phyloP scores from a whole-genome alignment of 2,113 vertebrate genomes.

The Pseudorasbora parva region DNA sequence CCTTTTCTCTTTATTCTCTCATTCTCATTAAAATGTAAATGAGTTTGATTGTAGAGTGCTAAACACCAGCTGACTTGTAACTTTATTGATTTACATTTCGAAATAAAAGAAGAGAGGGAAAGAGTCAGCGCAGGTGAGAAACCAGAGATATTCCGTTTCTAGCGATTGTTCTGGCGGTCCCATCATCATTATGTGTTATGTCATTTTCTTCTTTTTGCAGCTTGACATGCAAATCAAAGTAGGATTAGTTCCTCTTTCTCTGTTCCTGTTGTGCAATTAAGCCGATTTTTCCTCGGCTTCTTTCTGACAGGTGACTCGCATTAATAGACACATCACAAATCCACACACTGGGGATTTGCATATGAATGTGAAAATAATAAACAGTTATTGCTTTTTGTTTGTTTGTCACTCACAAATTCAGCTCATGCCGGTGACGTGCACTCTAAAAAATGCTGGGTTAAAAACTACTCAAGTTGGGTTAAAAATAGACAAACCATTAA shows the following conservation, averaged over 20 bases:
- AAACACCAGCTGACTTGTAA: neutral
- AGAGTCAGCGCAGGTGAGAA: neutral
- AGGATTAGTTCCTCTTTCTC: neutral
- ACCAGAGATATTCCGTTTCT: neutral
- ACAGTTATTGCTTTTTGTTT: neutral
- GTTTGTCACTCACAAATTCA: too few relatives aligned
- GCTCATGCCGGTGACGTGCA: too few relatives aligned
- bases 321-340: conserved; percentile 5
- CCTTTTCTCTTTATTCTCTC: neutral
- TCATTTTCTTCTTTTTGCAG: neutral
- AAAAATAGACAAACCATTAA: too few relatives aligned
- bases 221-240: conserved; percentile 2
- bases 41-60: conserved; percentile 11
- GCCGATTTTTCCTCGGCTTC: neutral
- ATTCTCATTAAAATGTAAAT: conserved; percentile 29
- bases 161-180: neutral
- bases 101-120: neutral
- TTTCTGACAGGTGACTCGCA: neutral
- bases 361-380: neutral
- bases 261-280: neutral
- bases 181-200: neutral
- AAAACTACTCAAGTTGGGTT: too few relatives aligned
- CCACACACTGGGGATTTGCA: neutral
- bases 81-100: conserved; percentile 8
- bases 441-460: too few relatives aligned